These are phyloP conservation scores for Salvator merianae DNA, from an alignment of 2,113 vertebrate species.

Conservation along the genomic window DNA sequence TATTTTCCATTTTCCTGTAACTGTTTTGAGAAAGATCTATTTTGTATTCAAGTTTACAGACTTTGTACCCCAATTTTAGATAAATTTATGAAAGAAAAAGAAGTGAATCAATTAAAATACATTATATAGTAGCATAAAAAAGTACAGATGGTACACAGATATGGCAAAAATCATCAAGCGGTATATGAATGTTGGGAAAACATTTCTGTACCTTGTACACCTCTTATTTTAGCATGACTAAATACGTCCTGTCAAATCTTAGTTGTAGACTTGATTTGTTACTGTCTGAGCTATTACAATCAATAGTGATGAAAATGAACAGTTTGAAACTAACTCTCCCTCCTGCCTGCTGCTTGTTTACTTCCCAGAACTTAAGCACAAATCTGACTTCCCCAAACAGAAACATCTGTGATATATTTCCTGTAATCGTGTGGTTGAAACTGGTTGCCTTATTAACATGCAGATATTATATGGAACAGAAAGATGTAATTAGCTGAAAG, in stretches of 20 bases:
- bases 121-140: too few species aligned
- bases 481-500: constrained; percentile 19
- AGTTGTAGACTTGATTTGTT: neutral
- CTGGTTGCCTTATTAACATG: constrained; percentile 18
- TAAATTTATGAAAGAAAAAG: too few species aligned
- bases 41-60: neutral
- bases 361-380: neutral
- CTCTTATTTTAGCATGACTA: neutral
- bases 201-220: neutral
- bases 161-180: too few species aligned
- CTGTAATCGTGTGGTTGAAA: constrained; percentile 25
- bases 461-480: constrained; percentile 27
- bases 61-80: too few species aligned
- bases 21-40: neutral
- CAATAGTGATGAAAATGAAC: neutral
- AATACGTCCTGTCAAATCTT: neutral
- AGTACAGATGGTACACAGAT: too few species aligned
- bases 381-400: constrained; percentile 19
- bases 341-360: neutral
- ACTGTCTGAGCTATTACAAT: neutral
- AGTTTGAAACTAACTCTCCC: neutral
- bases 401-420: constrained; percentile 37
- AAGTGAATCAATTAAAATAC: too few species aligned
- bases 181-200: too few species aligned
- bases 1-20: neutral